Evolutionary conservation across 2,113 vertebrate genomes (phyloP).

Genomic region (Anoura caudifer): DNA sequence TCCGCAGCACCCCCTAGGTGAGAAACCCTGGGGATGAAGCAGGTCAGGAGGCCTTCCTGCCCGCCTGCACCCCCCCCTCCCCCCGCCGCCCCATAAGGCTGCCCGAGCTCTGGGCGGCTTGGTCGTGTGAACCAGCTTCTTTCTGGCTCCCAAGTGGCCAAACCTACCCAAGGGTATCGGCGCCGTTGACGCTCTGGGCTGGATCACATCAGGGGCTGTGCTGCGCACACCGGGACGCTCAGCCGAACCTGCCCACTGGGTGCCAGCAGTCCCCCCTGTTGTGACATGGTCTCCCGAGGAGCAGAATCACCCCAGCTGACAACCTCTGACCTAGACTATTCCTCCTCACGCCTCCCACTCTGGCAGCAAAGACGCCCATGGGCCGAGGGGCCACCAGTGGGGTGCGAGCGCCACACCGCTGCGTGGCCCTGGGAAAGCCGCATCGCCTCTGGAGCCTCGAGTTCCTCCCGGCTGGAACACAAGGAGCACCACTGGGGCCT

Average conservation of each 20-base stretch:
- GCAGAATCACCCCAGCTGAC: rapidly evolving
- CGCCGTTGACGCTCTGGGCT: rapidly evolving
- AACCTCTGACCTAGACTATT: background rate
- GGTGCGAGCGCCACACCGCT: background rate
- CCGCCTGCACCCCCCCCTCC: too few relatives aligned
- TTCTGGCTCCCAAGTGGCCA: background rate
- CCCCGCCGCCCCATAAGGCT: rapidly evolving
- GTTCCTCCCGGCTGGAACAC: background rate
- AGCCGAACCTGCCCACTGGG: background rate
- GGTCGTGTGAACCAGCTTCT: background rate
- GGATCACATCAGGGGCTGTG: background rate
- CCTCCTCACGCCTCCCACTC: background rate
- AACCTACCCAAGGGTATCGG: too few relatives aligned
- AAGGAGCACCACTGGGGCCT: background rate
- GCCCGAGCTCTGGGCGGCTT: rapidly evolving
- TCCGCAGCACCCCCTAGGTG: background rate
- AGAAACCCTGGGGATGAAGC: background rate
- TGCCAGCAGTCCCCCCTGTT: rapidly evolving
- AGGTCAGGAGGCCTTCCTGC: rapidly evolving
- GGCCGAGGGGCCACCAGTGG: background rate
- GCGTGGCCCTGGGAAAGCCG: background rate
- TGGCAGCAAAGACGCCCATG: background rate
- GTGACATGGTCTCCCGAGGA: background rate
- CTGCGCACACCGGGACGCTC: rapidly evolving
- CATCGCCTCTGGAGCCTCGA: background rate